phyloP scores from a whole-genome alignment of 1,140 invertebrate species.

The Drosophila littoralis region DNA sequence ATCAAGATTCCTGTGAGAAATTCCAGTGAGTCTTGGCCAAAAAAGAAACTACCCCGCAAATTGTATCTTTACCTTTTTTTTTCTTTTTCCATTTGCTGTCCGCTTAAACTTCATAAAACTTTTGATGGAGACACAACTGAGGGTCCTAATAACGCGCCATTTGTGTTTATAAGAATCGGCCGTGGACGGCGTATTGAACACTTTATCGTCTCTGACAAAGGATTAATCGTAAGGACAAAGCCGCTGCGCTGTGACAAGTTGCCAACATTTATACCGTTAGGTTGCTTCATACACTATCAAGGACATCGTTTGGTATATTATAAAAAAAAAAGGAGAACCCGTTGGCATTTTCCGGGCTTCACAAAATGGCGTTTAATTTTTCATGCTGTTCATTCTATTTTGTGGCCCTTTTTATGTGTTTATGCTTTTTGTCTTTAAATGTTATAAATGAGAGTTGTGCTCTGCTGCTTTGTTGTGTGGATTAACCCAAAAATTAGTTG shows the following conservation, averaged over 20 bases:
- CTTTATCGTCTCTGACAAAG: slow-evolving; percentile 32
- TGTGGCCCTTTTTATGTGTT: slow-evolving; percentile 23
- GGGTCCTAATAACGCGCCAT: slow-evolving; percentile 25
- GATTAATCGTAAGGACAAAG: slow-evolving; percentile 29
- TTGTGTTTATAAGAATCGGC: slow-evolving; percentile 29
- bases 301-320: slow-evolving; percentile 1
- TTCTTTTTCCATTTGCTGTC: slow-evolving; percentile 18
- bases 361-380: slow-evolving; percentile 73
- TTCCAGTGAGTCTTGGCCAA: not conserved
- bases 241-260: slow-evolving; percentile 15
- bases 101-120: slow-evolving; percentile 27
- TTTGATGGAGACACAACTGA: slow-evolving; percentile 50
- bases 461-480: slow-evolving; percentile 27
- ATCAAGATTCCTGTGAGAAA: slow-evolving; percentile 36
- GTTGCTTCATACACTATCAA: slow-evolving; percentile 3
- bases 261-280: slow-evolving; percentile 1
- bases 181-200: slow-evolving; percentile 36
- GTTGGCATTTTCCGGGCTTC: slow-evolving; percentile 7
- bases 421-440: slow-evolving; percentile 39
- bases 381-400: slow-evolving; percentile 48
- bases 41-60: no score
- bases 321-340: not conserved
- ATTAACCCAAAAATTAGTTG: slow-evolving; percentile 59
- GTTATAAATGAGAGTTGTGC: slow-evolving; percentile 60
- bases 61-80: slow-evolving; percentile 28